phyloP scores from a whole-genome alignment of 2,888 invertebrate genomes.

The Parthenolecanium corni region DNA sequence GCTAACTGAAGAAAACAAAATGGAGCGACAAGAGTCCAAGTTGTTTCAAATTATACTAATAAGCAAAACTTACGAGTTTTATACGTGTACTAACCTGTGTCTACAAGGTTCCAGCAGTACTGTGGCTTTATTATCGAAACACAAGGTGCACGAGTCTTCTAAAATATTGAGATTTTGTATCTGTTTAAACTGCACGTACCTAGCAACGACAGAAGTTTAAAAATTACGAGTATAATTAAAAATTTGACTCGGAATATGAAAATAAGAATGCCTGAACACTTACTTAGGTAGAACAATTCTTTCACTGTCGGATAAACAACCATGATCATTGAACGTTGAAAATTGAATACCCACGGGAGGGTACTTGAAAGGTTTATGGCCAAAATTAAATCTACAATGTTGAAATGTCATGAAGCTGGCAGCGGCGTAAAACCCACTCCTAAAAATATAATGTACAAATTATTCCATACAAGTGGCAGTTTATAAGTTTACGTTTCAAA shows the following conservation, averaged over 20 bases:
- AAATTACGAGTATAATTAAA: no score
- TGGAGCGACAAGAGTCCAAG: no score
- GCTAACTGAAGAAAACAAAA: no score
- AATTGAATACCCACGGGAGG: constrained; percentile 57
- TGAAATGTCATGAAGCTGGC: constrained; percentile 96
- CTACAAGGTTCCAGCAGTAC: constrained; percentile 67
- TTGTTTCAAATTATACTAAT: no score
- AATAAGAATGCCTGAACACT: background rate
- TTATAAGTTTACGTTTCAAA: background rate
- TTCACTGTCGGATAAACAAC: constrained; percentile 59
- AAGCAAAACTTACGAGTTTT: no score
- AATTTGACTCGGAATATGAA: no score
- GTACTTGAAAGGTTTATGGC: constrained; percentile 61
- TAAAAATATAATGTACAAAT: constrained; percentile 38
- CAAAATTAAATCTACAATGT: constrained; percentile 88
- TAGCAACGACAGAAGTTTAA: no score
- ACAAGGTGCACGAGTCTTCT: constrained; percentile 77
- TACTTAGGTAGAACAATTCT: constrained; percentile 68
- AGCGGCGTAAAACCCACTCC: constrained; percentile 82
- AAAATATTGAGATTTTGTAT: constrained; percentile 59
- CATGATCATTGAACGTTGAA: constrained; percentile 65
- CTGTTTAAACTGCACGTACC: constrained; percentile 64
- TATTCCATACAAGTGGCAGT: background rate
- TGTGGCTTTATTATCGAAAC: constrained; percentile 67
- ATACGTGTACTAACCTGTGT: constrained; percentile 56